phyloP scores from a whole-genome alignment of 2,113 vertebrate genomes.

The Xenotilapia flavipinnis region DNA sequence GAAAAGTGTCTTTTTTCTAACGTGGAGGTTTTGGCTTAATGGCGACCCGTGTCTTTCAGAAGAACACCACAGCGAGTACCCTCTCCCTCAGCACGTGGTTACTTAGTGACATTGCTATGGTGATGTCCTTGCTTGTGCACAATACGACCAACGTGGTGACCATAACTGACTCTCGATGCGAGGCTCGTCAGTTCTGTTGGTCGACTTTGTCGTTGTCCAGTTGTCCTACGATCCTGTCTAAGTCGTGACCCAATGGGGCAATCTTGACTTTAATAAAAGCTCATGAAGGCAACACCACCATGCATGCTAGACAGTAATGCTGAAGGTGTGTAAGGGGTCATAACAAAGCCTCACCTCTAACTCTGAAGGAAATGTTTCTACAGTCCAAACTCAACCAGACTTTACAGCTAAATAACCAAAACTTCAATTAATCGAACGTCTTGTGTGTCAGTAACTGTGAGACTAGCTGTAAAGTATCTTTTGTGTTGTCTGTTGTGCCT shows the following conservation, averaged over 20 bases:
- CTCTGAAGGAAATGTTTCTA: background rate
- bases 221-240: background rate
- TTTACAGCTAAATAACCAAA: background rate
- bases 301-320: background rate
- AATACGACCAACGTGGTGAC: background rate
- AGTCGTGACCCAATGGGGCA: background rate
- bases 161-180: background rate
- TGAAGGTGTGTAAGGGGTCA: background rate
- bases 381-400: background rate
- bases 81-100: background rate
- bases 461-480: background rate
- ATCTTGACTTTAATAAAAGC: background rate
- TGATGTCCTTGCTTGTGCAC: background rate
- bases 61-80: background rate
- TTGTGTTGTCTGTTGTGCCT: background rate
- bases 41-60: background rate
- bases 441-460: background rate
- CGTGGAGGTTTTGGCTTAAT: background rate
- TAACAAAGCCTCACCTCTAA: background rate
- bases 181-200: background rate
- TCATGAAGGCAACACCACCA: background rate
- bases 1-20: background rate
- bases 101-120: background rate
- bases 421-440: background rate
- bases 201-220: background rate